Evolutionary conservation across 2,113 vertebrate species (phyloP).

Genomic region (Leucosticte australis): DNA sequence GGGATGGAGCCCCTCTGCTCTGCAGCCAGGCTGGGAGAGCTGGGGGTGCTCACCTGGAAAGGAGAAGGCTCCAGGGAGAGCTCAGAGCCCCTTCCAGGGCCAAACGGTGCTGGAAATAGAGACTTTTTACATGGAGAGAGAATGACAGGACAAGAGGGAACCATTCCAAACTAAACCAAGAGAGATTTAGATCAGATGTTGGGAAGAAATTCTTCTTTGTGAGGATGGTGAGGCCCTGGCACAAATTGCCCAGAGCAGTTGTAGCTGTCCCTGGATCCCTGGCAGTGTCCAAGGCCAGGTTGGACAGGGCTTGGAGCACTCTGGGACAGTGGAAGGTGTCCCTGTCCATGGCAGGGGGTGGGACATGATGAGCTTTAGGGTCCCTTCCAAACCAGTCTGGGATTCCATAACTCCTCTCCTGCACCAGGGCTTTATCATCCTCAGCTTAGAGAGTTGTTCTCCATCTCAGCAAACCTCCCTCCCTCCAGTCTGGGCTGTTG

Average conservation of each 20-base stretch:
- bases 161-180: background rate
- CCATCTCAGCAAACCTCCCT: background rate
- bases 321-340: background rate
- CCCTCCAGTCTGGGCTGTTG: background rate
- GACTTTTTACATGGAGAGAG: background rate
- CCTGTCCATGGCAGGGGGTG: background rate
- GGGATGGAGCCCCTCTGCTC: background rate
- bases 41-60: background rate
- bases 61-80: background rate
- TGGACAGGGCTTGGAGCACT: background rate
- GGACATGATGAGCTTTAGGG: background rate
- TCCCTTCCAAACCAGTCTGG: background rate
- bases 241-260: background rate
- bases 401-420: background rate
- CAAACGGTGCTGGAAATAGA: background rate
- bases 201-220: background rate
- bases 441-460: background rate
- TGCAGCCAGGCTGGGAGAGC: background rate
- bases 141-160: background rate
- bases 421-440: background rate
- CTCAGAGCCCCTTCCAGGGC: background rate
- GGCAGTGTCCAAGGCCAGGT: accelerated
- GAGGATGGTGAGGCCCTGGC: background rate
- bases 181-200: background rate
- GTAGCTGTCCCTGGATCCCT: background rate